These are phyloP conservation scores for Cassiopea xamachana DNA, from an alignment of 30 jellyfish, hydroid and myxozoan genomes.

Conservation along the genomic window DNA sequence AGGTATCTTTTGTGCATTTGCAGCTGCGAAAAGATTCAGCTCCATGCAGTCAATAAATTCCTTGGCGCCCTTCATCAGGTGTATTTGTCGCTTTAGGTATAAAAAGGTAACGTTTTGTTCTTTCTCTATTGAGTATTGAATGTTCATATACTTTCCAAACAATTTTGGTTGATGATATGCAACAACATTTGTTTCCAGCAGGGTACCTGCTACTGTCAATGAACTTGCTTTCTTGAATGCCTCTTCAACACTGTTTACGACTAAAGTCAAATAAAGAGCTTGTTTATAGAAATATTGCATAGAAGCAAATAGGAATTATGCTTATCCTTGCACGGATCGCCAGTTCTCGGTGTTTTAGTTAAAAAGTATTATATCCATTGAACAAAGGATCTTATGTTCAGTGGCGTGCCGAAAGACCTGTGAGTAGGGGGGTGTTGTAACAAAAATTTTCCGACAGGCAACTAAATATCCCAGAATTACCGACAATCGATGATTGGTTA, in stretches of 20 bases:
- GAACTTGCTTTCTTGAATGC: conserved; percentile 40
- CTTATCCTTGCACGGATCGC: too few relatives aligned
- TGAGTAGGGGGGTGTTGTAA: too few relatives aligned
- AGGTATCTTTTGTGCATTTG: conserved; percentile 1
- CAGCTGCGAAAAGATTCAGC: neutral
- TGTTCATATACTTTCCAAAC: neutral
- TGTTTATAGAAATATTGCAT: too few relatives aligned
- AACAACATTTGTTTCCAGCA: conserved; percentile 51
- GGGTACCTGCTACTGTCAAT: conserved; percentile 18
- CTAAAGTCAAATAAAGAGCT: neutral
- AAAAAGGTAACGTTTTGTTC: conserved; percentile 36
- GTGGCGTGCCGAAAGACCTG: too few relatives aligned
- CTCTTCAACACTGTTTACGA: conserved; percentile 25
- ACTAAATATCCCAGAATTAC: too few relatives aligned
- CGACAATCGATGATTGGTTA: too few relatives aligned
- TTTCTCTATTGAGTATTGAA: conserved; percentile 12
- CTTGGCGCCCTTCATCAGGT: neutral
- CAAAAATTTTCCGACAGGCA: too few relatives aligned
- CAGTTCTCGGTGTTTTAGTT: too few relatives aligned
- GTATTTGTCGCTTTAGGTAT: neutral
- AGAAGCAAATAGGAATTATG: too few relatives aligned
- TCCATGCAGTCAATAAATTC: conserved; percentile 28
- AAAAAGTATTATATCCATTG: too few relatives aligned
- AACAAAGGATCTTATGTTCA: too few relatives aligned
- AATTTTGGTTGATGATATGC: conserved; percentile 34